Evolutionary conservation across 2,113 vertebrate genomes (phyloP), one percentile per base, ranked within the genome.

Genomic region (Oryzias celebensis): DNA sequence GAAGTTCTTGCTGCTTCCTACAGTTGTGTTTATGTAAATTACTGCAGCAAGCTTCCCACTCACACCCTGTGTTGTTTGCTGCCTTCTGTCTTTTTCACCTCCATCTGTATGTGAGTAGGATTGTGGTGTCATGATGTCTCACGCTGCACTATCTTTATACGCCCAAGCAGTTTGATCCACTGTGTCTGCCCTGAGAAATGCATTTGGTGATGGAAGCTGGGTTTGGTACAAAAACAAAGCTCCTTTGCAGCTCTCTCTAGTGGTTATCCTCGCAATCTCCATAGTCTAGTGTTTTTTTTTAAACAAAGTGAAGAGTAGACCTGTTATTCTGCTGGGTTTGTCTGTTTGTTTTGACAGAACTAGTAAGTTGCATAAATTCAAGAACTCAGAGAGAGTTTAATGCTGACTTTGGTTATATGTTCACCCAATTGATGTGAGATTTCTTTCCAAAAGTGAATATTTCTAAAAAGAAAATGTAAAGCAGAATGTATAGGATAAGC

Each of bases 21-120:
- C 76, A 62, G 14, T 64, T 64, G 53, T 82, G 62, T 82, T 70
- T 62, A 82, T 85, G 72, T 82, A 80, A 81, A 81, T 73, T 42
- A 56, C 54, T 70, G 58, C 78, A 74, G 52, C 73, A 73, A 65
- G 68, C 63, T 65, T 77, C 76, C 64, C 61, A 81, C 76, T 68
- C 71, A 24, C 59, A n/a, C 28, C 65, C 47, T 51, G 58, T 54
- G 45, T 72, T 42, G 15, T 45, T 59, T 24, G n/a, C 71, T 65
- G 80, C 74, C 62, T 54, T 64, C 67, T 68, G 64, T 47, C 55
- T 73, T 24, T 62, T 77, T 80, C 62, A 65, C 65, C 62, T 48
- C 69, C 7, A 13, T 59, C 57, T 66, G 46, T 24, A 14, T 60
- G n/a, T 3, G 44, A 42, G 23, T 14, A 26, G 36, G 36, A 36